Evolutionary conservation across 2,888 invertebrate species (phyloP).

Genomic region (Clostera curtula): DNA sequence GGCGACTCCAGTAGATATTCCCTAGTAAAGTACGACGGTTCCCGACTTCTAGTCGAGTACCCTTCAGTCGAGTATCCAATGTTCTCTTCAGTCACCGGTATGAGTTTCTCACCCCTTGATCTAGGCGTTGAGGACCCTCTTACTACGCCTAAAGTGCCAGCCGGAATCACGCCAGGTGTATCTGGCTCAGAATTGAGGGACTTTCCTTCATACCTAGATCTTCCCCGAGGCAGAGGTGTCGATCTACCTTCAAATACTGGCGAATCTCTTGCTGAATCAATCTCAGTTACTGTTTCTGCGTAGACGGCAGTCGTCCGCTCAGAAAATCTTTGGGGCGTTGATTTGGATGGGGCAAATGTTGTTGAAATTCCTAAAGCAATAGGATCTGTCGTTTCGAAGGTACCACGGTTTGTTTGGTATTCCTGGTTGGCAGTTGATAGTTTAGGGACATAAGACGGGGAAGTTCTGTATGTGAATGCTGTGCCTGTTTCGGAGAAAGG

Average conservation of each 20-base stretch:
- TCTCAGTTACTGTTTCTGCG: constrained; percentile 9
- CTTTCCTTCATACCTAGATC: constrained; percentile 2
- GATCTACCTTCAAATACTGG: constrained; percentile 11
- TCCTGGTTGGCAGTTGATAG: constrained; percentile 15
- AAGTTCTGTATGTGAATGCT: constrained; percentile 12
- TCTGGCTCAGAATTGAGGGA: constrained; percentile 8
- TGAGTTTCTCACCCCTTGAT: constrained; percentile 28
- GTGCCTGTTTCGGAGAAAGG: constrained; percentile 19
- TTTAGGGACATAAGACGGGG: constrained; percentile 14
- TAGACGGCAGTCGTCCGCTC: constrained; percentile 12
- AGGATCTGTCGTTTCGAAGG: constrained; percentile 12
- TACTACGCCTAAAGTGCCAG: constrained; percentile 13
- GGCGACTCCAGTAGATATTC: constrained; percentile 66
- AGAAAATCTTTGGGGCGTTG: constrained; percentile 10
- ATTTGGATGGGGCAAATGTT: constrained; percentile 10
- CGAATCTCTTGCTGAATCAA: constrained; percentile 11
- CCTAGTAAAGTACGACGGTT: constrained; percentile 58
- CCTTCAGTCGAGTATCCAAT: constrained; percentile 42
- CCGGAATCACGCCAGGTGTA: constrained; percentile 5
- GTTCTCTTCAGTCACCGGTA: constrained; percentile 42
- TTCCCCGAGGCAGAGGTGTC: constrained; percentile 12
- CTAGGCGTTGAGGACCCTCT: constrained; percentile 14
- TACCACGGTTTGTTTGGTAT: constrained; percentile 10
- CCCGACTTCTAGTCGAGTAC: constrained; percentile 41
- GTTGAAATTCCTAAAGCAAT: constrained; percentile 15